These are phyloP conservation scores for Caracal caracal DNA, from an alignment of 2,113 vertebrate genomes.

Conservation along the genomic window DNA sequence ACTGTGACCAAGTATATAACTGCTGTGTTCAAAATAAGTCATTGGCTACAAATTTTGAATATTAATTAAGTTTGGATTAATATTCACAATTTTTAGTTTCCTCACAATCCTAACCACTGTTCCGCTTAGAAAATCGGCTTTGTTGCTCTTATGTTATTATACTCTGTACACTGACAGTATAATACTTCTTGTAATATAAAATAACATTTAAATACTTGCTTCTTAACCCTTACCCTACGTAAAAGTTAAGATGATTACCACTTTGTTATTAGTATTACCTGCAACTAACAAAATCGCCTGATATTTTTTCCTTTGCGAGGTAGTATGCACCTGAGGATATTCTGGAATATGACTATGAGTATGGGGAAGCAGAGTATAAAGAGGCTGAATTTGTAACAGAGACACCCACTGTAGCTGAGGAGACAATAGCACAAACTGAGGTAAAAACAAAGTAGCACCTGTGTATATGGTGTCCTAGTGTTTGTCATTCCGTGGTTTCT, in stretches of 20 bases:
- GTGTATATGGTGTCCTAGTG: slow-evolving; percentile 84
- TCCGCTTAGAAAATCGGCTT: slow-evolving; percentile 52
- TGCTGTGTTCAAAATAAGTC: neutral
- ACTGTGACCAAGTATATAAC: neutral
- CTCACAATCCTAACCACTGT: neutral
- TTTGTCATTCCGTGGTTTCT: slow-evolving; percentile 80
- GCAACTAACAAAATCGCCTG: slow-evolving; percentile 84
- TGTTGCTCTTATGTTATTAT: slow-evolving; percentile 58
- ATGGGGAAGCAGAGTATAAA: slow-evolving; percentile 93
- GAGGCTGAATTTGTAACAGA: slow-evolving; percentile 90
- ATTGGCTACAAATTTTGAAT: neutral
- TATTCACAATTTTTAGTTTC: slow-evolving; percentile 44
- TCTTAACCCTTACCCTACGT: slow-evolving; percentile 78
- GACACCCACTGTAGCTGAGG: slow-evolving; percentile 88
- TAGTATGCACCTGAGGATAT: slow-evolving; percentile 95
- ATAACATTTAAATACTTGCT: slow-evolving; percentile 25
- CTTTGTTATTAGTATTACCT: slow-evolving; percentile 77
- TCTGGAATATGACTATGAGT: slow-evolving; percentile 97
- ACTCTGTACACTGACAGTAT: slow-evolving; percentile 33
- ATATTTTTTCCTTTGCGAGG: slow-evolving; percentile 87
- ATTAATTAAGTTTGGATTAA: slow-evolving; percentile 49
- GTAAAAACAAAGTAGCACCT: slow-evolving; percentile 88
- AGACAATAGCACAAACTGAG: slow-evolving; percentile 92
- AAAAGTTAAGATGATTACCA: slow-evolving; percentile 79
- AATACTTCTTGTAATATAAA: neutral